A percentile compares a stretch with the other conserved stretches of the same genome.
Evolutionary conservation across 1,140 invertebrate genomes (phyloP).

Genomic region (Drosophila fuyamai): DNA sequence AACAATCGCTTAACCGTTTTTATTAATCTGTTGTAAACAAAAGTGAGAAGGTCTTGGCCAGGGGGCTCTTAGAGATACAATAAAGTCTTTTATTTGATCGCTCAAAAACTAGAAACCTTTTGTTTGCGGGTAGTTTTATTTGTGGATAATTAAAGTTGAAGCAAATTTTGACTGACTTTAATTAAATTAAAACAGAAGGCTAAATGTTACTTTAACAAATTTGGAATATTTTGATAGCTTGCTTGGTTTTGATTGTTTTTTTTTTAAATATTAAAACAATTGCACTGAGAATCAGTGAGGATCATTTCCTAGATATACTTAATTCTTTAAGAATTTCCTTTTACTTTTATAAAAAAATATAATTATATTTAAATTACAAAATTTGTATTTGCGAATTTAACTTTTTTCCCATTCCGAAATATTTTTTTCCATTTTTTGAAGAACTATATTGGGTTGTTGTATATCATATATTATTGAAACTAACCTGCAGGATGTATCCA

Average conservation of each 20-base stretch:
- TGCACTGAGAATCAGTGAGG: too few species aligned
- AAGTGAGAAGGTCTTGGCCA: slow-evolving; percentile 38
- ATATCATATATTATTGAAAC: neutral
- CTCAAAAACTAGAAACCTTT: slow-evolving; percentile 31
- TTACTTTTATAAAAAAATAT: too few species aligned
- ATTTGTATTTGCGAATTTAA: too few species aligned
- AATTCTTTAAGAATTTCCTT: too few species aligned
- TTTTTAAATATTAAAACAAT: too few species aligned
- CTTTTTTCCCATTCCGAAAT: too few species aligned
- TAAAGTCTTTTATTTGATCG: slow-evolving; percentile 4
- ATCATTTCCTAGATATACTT: too few species aligned
- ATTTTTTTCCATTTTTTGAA: too few species aligned
- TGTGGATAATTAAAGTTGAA: slow-evolving; percentile 14
- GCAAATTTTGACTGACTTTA: slow-evolving; percentile 10
- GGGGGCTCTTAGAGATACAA: slow-evolving; percentile 17
- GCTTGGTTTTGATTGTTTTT: too few species aligned
- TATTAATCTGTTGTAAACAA: slow-evolving; percentile 49
- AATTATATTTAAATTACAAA: too few species aligned
- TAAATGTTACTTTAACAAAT: neutral
- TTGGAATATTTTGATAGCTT: neutral
- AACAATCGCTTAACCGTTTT: slow-evolving; percentile 23
- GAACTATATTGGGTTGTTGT: too few species aligned
- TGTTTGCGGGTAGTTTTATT: slow-evolving; percentile 34
- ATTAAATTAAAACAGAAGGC: slow-evolving; percentile 27
- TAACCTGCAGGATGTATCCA: slow-evolving; percentile 85